phyloP scores from a whole-genome alignment of 2,888 invertebrate species.

The Mythimna ferrago region DNA sequence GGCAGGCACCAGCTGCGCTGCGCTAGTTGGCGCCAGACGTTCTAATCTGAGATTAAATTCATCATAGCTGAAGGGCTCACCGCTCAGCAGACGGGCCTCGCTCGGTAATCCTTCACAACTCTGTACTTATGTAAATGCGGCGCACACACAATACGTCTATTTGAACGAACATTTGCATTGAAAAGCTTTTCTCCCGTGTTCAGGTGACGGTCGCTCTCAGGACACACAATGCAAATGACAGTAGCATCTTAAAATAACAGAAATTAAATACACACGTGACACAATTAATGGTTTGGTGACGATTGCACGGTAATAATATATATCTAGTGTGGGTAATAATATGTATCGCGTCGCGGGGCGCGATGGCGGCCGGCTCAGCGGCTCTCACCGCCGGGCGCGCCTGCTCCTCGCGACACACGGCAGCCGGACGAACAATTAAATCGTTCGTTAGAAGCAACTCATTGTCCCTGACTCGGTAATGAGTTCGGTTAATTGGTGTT shows the following conservation, averaged over 20 bases:
- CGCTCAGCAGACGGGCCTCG: slow-evolving; percentile 30
- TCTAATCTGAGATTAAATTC: slow-evolving; percentile 59
- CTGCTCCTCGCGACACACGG: slow-evolving; percentile 5
- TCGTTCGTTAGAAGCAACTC: slow-evolving; percentile 47
- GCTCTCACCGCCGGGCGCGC: slow-evolving; percentile 1
- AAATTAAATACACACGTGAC: slow-evolving; percentile 40
- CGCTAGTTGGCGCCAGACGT: slow-evolving; percentile 37
- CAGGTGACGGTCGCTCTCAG: slow-evolving; percentile 15
- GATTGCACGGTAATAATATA: background rate
- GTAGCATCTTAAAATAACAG: slow-evolving; percentile 50
- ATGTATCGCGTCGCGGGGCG: background rate
- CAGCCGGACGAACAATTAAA: slow-evolving; percentile 35
- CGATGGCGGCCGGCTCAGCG: slow-evolving; percentile 14
- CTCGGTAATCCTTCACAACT: slow-evolving; percentile 53
- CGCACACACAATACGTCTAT: slow-evolving; percentile 27
- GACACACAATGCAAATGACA: slow-evolving; percentile 39
- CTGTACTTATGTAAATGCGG: slow-evolving; percentile 51
- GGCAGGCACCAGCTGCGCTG: slow-evolving; percentile 45
- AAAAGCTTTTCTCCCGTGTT: slow-evolving; percentile 31
- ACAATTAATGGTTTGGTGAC: slow-evolving; percentile 44
- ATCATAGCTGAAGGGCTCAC: slow-evolving; percentile 54
- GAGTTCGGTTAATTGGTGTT: slow-evolving; percentile 51
- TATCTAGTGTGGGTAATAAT: slow-evolving; percentile 1
- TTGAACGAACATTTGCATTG: slow-evolving; percentile 32
- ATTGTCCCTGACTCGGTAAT: slow-evolving; percentile 47